Evolutionary conservation across 1,140 invertebrate species (phyloP).

Genomic region (Aporrectodea caliginosa): DNA sequence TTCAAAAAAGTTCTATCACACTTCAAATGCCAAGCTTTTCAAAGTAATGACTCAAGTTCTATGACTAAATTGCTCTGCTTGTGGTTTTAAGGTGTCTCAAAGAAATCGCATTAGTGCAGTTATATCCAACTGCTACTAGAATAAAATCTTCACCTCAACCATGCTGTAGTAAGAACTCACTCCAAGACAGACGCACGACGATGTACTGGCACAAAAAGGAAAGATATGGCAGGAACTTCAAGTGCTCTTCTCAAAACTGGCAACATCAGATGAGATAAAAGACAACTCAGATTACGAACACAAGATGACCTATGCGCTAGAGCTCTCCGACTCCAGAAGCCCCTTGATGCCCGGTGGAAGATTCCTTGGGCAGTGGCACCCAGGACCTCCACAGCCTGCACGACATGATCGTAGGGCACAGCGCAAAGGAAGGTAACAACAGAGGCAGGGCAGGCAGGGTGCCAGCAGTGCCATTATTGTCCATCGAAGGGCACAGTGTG

Average conservation of each 20-base stretch:
- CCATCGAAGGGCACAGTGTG: slow-evolving; percentile 71
- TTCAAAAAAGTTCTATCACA: no score
- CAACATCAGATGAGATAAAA: not conserved
- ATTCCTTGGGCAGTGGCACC: slow-evolving; percentile 60
- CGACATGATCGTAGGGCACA: slow-evolving; percentile 78
- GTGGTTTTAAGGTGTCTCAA: no score
- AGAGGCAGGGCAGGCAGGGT: slow-evolving; percentile 76
- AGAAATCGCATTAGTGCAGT: no score
- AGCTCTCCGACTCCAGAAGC: slow-evolving; percentile 36
- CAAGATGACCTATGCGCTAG: slow-evolving; percentile 24
- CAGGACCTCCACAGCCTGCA: slow-evolving; percentile 69
- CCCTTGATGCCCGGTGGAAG: slow-evolving; percentile 27
- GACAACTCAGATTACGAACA: not conserved
- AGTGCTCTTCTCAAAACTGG: no score
- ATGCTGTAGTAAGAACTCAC: no score
- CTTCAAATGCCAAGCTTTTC: no score
- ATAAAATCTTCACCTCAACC: no score
- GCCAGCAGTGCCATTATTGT: slow-evolving; percentile 75
- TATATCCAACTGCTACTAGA: no score
- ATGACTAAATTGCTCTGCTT: no score
- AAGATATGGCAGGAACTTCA: not conserved
- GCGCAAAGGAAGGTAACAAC: slow-evolving; percentile 85
- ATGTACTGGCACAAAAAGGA: not conserved
- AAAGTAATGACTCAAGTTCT: no score
- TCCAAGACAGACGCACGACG: no score